phyloP scores from a whole-genome alignment of 1,140 invertebrate species.

The Teleopsis dalmanni region DNA sequence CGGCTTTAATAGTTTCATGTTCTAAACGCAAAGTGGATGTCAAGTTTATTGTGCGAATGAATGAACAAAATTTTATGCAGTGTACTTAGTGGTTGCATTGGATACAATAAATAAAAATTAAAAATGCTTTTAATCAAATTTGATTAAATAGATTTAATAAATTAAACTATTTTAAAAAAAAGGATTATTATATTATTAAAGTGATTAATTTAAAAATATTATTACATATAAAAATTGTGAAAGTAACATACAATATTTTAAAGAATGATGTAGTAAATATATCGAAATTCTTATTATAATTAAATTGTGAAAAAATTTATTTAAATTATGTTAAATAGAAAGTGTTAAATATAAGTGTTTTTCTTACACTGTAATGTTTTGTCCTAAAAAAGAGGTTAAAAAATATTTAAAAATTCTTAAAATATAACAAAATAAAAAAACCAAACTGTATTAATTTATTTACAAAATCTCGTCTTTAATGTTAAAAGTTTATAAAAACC shows the following conservation, averaged over 20 bases:
- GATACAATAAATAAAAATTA: slow-evolving; percentile 1
- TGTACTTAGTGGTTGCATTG: not conserved
- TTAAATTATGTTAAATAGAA: not conserved
- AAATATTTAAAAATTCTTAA: slow-evolving; percentile 31
- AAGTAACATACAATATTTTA: not conserved
- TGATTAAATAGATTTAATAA: not conserved
- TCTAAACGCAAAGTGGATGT: slow-evolving; percentile 33
- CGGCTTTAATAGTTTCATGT: slow-evolving; percentile 20
- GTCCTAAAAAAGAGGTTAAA: not conserved
- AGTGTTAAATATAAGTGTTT: not conserved
- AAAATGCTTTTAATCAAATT: not conserved
- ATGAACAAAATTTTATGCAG: not conserved
- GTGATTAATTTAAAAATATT: too few species aligned
- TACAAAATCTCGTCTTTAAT: not conserved
- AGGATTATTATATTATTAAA: not conserved
- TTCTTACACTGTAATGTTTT: not conserved
- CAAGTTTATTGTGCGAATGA: slow-evolving; percentile 42
- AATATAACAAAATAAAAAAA: not conserved
- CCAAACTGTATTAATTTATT: not conserved
- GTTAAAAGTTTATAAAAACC: not conserved
- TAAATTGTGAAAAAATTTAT: not conserved
- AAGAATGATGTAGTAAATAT: not conserved
- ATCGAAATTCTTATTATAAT: not conserved
- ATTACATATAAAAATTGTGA: too few species aligned
- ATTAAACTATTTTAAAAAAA: not conserved